Base-by-base conservation (phyloP, 2,113 vertebrate species). In the Psilopogon haemacephalus region DNA sequence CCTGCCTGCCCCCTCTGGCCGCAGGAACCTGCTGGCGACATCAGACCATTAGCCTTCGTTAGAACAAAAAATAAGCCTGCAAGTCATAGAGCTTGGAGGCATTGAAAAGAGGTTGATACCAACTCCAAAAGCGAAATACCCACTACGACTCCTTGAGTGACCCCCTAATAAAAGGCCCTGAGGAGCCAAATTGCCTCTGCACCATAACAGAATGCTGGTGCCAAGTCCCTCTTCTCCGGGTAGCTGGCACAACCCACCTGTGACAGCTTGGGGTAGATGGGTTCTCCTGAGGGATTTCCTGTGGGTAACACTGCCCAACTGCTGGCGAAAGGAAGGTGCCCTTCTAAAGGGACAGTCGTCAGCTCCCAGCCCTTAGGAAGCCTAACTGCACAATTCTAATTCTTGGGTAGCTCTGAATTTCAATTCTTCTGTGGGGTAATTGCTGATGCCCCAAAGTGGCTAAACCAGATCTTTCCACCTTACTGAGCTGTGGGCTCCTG, bases 221-320 rank as follows among this genome's bases (percentile, higher is more conserved):
- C 62, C 32, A 0, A 6, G 42, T 9, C 14, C 20, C 40, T 23
- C 40, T 8, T 2, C 8, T 1, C 1, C 1, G 1, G 24, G 27
- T 75, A 20, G 54, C 15, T 13, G 64, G 19, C 6, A 2, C 2
- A 0, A 2, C 71, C 7, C 54, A 6, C 2, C 11, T 27, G 21
- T 21, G 44, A 5, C 35, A 1, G 46, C 2, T 10, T 3, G 38
- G 2, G 71, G 72, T 27, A 30, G 58, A 33, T 1, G 12, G 11
- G 8, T 40, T 19, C 16, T 11, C 2, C 44, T 1, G 27, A 33
- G 16, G 33, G 6, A 28, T 12, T 48, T 17, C 14, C 1, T 26
- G 30, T 16, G 35, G 56, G 7, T 18, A 16, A 11, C 2, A 11
- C 59, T 48, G 27, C 76, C 32, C 32, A 24, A 1, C 1, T 27